Evolutionary conservation across 2,888 invertebrate species (phyloP).

Genomic region (Drosophila parthenogenetica): DNA sequence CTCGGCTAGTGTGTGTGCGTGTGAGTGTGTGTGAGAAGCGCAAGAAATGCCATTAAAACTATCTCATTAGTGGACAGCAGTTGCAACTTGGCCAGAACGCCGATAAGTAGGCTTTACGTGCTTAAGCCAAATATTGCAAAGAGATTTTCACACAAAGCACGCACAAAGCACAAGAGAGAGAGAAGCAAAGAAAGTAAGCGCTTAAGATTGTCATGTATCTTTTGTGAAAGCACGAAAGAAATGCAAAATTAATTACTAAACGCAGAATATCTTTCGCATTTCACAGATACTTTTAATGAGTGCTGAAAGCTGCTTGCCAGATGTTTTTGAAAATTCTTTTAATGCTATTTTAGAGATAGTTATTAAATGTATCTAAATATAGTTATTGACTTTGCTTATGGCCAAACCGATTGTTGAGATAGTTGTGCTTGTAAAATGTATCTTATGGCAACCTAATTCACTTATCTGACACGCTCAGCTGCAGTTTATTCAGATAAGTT

Average conservation of each 20-base stretch:
- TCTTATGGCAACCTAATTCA: constrained; percentile 31
- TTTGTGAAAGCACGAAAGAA: constrained; percentile 13
- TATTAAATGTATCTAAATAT: not conserved
- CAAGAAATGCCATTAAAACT: constrained; percentile 24
- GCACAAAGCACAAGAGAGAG: not conserved
- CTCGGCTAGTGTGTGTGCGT: constrained; percentile 12
- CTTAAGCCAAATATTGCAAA: constrained; percentile 20
- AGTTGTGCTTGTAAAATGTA: not conserved
- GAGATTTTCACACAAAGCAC: constrained; percentile 3
- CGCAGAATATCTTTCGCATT: constrained; percentile 10
- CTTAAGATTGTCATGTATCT: constrained; percentile 1
- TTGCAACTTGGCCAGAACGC: constrained; percentile 35
- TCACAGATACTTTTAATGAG: constrained; percentile 12
- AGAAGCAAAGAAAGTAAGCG: constrained; percentile 3
- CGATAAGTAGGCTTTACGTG: constrained; percentile 62
- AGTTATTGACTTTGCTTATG: not conserved
- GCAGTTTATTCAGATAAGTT: constrained; percentile 46
- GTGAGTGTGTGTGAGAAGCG: constrained; percentile 52
- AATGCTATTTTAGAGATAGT: constrained; percentile 1
- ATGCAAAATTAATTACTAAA: constrained; percentile 2
- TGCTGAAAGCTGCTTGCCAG: constrained; percentile 14
- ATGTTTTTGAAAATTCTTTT: constrained; percentile 1
- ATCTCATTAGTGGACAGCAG: constrained; percentile 14
- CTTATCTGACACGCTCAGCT: constrained; percentile 46
- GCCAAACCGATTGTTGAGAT: not conserved